Base-by-base conservation (phyloP, 2,888 invertebrate genomes). In the Sphaerophoria taeniata region DNA sequence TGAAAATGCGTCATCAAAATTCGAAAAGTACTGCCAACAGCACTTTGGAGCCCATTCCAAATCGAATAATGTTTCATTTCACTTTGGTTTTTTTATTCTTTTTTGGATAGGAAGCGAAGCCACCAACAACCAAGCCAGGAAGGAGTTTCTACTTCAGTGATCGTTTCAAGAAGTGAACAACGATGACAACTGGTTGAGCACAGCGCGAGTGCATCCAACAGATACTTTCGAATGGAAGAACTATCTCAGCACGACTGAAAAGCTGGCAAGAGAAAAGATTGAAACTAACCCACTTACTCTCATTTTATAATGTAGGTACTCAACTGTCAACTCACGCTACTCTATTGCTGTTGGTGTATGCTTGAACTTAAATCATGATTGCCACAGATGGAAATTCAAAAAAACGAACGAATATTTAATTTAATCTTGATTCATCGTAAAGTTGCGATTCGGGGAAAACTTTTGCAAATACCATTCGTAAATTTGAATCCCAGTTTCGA, bases 1-100 rank as follows among this genome's bases (percentile, higher is more conserved):
- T 60, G 71, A 72, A 43, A 43, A 60, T 79, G 84, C 71, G 84
- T 84, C 84, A 84, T 75, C 79, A 51, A 72, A 69, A 69, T 75
- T 61, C 60, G 16, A 65, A 75, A 61, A 67, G 56, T 72, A 63
- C 67, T 16, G 7, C 58, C 43, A 45, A 16, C 58, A 55, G 31
- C 43, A 56, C 73, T 70, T 16, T 73, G 31, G 63, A 73, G 51
- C 16, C 36, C 39, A 53, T 67, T 67, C 61, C 70, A 63, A 63
- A 39, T 39, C 24, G 24, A 24, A 24, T 47, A 49, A 53, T 43
- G 33, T 36, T 79, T 67, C 45, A 36, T 69, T 61, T 56, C 39
- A 60, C 39, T 60, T 31, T 51, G 3, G 0, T 36, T 39, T 24
- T 24, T 24, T 24, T 24, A 2, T 24, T 24, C 24, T 24, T 24